phyloP scores from a whole-genome alignment of 2,888 invertebrate species.

The Cactoblastis cactorum region DNA sequence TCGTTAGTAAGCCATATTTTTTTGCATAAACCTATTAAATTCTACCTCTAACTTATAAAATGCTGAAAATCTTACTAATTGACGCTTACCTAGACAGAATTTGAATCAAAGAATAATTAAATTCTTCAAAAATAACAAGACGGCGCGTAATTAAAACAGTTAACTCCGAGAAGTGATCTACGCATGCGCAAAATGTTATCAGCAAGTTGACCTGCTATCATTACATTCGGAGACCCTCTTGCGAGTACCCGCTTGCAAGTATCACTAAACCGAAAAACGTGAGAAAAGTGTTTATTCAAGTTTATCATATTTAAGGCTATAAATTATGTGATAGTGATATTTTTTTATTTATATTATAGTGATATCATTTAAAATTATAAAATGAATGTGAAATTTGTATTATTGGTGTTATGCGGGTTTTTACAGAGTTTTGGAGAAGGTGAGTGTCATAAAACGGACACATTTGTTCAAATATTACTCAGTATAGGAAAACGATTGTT shows the following conservation, averaged over 20 bases:
- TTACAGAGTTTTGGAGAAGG: conserved; percentile 35
- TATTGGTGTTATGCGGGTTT: conserved; percentile 39
- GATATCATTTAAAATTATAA: conserved; percentile 14
- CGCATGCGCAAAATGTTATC: conserved; percentile 15
- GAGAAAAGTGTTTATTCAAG: background rate
- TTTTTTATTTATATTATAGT: conserved; percentile 10
- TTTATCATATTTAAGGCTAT: background rate
- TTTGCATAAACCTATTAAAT: too few relatives aligned
- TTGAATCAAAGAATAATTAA: too few relatives aligned
- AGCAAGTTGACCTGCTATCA: conserved; percentile 14
- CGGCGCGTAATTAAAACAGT: background rate
- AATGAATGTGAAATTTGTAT: conserved; percentile 41
- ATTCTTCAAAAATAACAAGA: too few relatives aligned
- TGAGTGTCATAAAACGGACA: conserved; percentile 31
- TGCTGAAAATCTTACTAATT: too few relatives aligned
- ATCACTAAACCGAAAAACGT: background rate
- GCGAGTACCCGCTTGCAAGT: conserved; percentile 3
- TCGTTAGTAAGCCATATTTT: too few relatives aligned
- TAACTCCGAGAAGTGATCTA: background rate
- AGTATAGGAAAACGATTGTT: conserved; percentile 8
- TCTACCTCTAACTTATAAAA: too few relatives aligned
- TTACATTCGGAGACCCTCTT: conserved; percentile 6
- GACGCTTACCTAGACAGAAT: too few relatives aligned
- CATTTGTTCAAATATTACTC: conserved; percentile 36
- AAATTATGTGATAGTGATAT: conserved; percentile 13